A percentile compares a stretch with the other conserved stretches of the same genome.
Evolutionary conservation across 2,888 invertebrate species (phyloP).

Genomic region (Boloria selene): DNA sequence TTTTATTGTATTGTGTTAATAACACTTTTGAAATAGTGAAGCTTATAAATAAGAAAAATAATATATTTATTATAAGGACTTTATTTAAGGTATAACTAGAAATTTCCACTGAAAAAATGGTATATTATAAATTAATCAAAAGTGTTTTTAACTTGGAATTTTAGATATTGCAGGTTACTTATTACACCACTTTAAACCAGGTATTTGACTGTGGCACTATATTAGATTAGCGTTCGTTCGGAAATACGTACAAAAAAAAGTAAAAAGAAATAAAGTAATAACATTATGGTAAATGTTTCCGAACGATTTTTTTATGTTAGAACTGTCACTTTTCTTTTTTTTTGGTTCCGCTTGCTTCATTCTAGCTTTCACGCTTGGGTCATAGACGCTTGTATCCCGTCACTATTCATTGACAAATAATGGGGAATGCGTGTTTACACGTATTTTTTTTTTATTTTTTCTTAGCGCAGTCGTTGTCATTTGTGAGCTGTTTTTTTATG

Average conservation of each 20-base stretch:
- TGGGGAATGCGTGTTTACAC: too few relatives aligned
- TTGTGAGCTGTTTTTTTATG: too few relatives aligned
- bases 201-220: constrained; percentile 56
- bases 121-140: too few relatives aligned
- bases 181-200: constrained; percentile 49
- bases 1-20: constrained; percentile 1
- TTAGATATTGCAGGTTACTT: constrained; percentile 47
- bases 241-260: background rate
- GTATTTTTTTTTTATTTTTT: too few relatives aligned
- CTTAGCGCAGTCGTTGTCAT: too few relatives aligned
- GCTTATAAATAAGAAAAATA: too few relatives aligned
- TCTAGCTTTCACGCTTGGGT: constrained; percentile 59
- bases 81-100: too few relatives aligned
- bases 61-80: too few relatives aligned
- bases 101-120: too few relatives aligned
- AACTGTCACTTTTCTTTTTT: constrained; percentile 29
- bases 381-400: constrained; percentile 33
- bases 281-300: too few relatives aligned
- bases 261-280: background rate
- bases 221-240: constrained; percentile 26
- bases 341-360: constrained; percentile 64
- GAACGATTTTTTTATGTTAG: background rate
- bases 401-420: background rate
- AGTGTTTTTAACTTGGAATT: constrained; percentile 42
- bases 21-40: constrained; percentile 14